A percentile compares a stretch with the other conserved stretches of the same genome.
Conservation (phyloP, 2,113 vertebrate genomes). For the Rhipidura dahli region DNA sequence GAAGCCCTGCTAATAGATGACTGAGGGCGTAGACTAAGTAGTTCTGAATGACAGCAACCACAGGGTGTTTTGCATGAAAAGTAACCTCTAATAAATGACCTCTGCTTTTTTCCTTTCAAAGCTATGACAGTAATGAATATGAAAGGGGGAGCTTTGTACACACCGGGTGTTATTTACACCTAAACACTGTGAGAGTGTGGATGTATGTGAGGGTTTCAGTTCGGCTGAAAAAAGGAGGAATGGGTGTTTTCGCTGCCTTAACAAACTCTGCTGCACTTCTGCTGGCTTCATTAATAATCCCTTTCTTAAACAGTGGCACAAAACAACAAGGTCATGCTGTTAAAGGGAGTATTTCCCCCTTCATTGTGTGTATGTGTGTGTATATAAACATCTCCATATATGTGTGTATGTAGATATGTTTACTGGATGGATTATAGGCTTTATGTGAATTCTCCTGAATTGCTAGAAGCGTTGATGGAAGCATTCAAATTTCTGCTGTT, state of each 20-base stretch:
- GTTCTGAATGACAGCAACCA: slow-evolving; percentile 90
- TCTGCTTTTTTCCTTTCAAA: slow-evolving; percentile 87
- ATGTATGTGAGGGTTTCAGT: slow-evolving; percentile 2
- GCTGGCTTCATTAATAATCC: background rate
- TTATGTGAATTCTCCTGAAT: background rate
- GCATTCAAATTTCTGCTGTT: background rate
- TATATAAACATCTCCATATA: background rate
- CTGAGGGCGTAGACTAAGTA: slow-evolving; percentile 73
- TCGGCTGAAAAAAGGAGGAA: background rate
- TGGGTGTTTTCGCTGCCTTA: background rate
- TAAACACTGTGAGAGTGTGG: slow-evolving; percentile 71
- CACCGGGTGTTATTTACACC: slow-evolving; percentile 90
- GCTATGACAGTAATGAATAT: slow-evolving; percentile 92
- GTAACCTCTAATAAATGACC: slow-evolving; percentile 92
- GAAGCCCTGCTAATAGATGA: slow-evolving; percentile 88
- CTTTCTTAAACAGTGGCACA: background rate
- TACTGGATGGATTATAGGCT: background rate
- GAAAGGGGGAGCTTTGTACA: slow-evolving; percentile 83
- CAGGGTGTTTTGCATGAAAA: slow-evolving; percentile 89
- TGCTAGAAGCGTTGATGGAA: background rate
- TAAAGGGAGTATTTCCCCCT: slow-evolving; percentile 11
- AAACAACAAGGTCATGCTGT: background rate
- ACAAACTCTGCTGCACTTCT: slow-evolving; percentile 3
- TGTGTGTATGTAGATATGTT: background rate
- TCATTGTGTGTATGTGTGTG: background rate